Conservation (phyloP, 2,888 invertebrate species). For the Dinocampus coccinellae region DNA sequence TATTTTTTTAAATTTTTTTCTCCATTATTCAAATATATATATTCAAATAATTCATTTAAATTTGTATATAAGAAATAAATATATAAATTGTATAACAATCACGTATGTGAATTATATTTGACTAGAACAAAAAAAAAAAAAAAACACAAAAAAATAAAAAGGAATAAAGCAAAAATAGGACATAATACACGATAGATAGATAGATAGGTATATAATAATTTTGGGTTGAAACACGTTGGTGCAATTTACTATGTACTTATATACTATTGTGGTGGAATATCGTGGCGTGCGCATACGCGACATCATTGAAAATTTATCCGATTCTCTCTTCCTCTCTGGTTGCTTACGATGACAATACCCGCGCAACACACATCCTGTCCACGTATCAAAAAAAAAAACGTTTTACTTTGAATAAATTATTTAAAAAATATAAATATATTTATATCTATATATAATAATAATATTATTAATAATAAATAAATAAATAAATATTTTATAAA, state of each 20-base stretch:
- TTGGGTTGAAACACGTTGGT: constrained; percentile 41
- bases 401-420: constrained; percentile 44
- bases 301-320: constrained; percentile 8
- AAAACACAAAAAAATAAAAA: neutral
- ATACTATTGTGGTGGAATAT: neutral
- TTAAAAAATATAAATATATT: constrained; percentile 18
- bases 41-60: no score
- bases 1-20: no score
- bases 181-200: neutral
- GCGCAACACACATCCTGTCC: constrained; percentile 41
- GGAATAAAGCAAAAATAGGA: neutral
- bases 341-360: constrained; percentile 10
- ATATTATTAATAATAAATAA: no score
- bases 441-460: no score
- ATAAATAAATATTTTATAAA: no score
- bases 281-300: constrained; percentile 28
- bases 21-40: no score
- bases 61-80: no score
- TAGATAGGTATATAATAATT: constrained; percentile 26
- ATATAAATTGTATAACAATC: no score
- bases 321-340: constrained; percentile 33
- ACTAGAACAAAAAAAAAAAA: no score
- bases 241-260: neutral
- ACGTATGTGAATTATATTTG: no score
- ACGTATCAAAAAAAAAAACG: constrained; percentile 43